phyloP scores from a whole-genome alignment of 2,797 vertebrate genomes.

The Propithecus perrieri region DNA sequence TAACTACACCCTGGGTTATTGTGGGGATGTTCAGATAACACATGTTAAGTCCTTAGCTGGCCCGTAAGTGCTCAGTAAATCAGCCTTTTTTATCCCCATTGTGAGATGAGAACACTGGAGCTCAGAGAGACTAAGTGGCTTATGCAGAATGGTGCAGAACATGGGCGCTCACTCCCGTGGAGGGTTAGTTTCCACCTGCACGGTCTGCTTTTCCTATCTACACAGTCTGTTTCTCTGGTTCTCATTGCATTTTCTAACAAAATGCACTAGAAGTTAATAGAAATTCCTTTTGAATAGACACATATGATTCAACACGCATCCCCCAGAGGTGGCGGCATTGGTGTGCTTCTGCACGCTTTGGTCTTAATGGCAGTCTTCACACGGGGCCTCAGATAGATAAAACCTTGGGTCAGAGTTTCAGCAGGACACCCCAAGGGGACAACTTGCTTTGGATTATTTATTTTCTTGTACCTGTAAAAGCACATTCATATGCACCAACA shows the following conservation, averaged over 20 bases:
- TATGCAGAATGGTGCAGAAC: neutral
- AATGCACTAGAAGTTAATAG: neutral
- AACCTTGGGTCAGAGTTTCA: neutral
- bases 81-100: neutral
- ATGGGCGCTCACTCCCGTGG: fast-evolving
- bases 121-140: neutral
- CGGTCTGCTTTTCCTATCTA: neutral
- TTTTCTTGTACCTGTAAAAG: neutral
- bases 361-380: neutral
- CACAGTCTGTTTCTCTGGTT: neutral
- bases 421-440: neutral
- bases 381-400: neutral
- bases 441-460: neutral
- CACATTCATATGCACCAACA: neutral
- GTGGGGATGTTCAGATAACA: neutral
- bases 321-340: neutral
- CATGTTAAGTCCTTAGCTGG: neutral
- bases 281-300: neutral
- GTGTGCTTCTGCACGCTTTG: neutral
- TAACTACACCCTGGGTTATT: neutral
- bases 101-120: neutral
- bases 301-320: neutral
- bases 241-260: neutral
- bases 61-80: neutral
- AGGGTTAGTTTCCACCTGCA: neutral